Conservation (phyloP, 2,113 vertebrate genomes). For the Notarius quadriscutis region DNA sequence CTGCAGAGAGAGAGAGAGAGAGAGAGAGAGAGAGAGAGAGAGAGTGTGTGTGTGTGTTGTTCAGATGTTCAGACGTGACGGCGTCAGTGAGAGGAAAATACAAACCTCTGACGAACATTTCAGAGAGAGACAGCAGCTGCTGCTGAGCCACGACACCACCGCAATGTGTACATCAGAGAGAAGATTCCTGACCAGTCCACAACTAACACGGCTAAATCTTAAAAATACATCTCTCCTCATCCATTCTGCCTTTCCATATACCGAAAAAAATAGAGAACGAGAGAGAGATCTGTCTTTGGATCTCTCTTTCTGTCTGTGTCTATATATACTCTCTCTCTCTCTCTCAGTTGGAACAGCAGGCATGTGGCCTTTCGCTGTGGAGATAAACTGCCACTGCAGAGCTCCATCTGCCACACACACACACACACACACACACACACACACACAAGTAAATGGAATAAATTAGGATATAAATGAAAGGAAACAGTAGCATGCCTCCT, state of each 20-base stretch:
- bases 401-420: constrained; percentile 37
- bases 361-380: not conserved
- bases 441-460: constrained; percentile 30
- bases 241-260: not conserved
- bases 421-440: constrained; percentile 22
- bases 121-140: not conserved
- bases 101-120: not conserved
- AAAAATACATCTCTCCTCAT: not conserved
- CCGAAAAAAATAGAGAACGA: not conserved
- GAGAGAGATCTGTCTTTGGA: not conserved
- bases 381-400: constrained; percentile 42
- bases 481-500: not conserved
- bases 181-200: not conserved
- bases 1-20: not conserved
- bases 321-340: not conserved
- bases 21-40: not conserved
- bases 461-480: constrained; percentile 31
- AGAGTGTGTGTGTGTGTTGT: constrained; percentile 3
- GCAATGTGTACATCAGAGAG: not conserved
- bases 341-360: constrained; percentile 5
- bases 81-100: constrained; percentile 15
- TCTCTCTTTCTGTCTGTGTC: not conserved
- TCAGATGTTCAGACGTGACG: not conserved
- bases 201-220: not conserved
- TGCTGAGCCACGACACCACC: not conserved